These are phyloP conservation scores for Eurystomus gularis DNA, from an alignment of 2,113 vertebrate genomes.

Conservation along the genomic window DNA sequence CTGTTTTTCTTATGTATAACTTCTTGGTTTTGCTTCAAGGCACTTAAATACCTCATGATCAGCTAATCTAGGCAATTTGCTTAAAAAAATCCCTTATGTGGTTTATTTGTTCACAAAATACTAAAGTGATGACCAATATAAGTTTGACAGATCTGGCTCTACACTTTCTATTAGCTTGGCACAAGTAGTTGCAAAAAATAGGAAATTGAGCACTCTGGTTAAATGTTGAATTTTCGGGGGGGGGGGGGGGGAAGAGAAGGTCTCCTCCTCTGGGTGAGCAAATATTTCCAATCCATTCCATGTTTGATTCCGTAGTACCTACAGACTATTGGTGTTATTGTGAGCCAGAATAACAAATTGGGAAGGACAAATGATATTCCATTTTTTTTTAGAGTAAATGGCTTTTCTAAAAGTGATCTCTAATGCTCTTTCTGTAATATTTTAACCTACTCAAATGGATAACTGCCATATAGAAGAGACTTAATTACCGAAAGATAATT, in stretches of 20 bases:
- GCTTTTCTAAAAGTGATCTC: not conserved
- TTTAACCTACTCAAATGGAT: not conserved
- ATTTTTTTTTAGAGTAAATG: not conserved
- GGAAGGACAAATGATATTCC: not conserved
- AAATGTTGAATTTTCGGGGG: not conserved
- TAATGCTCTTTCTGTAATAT: slow-evolving; percentile 1
- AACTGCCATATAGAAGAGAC: not conserved
- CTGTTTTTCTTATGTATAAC: not conserved
- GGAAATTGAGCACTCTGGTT: not conserved
- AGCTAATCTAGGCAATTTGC: not conserved
- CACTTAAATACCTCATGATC: not conserved
- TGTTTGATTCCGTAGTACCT: not conserved
- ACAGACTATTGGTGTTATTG: not conserved
- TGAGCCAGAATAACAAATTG: not conserved
- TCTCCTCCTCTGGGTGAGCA: not conserved
- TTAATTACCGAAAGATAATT: slow-evolving; percentile 3
- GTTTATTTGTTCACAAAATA: not conserved
- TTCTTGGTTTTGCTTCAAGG: not conserved
- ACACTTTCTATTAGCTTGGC: fast-evolving
- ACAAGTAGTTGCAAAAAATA: not conserved
- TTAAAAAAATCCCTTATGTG: not conserved
- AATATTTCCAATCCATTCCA: not conserved
- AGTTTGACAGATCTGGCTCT: not conserved
- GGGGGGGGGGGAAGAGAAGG: not conserved
- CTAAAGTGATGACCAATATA: fast-evolving